Base-by-base conservation (phyloP, 2,888 invertebrate genomes). In the Exephanes ischioxanthus region DNA sequence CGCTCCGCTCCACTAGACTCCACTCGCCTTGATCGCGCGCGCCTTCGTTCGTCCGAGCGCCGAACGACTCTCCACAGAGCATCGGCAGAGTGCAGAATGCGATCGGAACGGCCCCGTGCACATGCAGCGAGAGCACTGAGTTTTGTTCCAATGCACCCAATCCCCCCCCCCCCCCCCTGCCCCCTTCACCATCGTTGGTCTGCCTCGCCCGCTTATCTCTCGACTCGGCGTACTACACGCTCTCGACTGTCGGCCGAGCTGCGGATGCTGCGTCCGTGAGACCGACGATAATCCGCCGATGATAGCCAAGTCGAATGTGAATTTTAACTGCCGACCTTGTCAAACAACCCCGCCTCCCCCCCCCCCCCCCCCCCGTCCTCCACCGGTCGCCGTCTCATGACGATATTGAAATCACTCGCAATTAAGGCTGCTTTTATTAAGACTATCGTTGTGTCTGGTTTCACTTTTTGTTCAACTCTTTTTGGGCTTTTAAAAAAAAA, bases 1-100 rank as follows among this genome's bases (percentile, higher is more conserved):
- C 92, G 92, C 92, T 90, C 87, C 88, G 87, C 85, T 83, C 88
- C 88, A 88, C 87, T 87, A 87, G 85, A 80, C 83, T 75, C 87
- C 85, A 80, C 83, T 81, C 86, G 80, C 88, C 75, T 22, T 79
- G 45, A 45, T 66, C 51, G 76, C 72, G 51, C 72, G 51, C 67
- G 76, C 77, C 63, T 79, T 79, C 73, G 68, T 83, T 82, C 76
- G 84, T 71, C 67, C 58, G 66, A 16, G 63, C 58, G 68, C 66
- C 79, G 55, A 70, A 61, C 68, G 67, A 45, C 45, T 45, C 45
- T 45, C 83, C 19, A n/a, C 41, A 76, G 53, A 75, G 70, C 68
- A 55, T 55, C 68, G 68, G 66, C 83, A 80, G 77, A 76, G 82
- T 84, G 86, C 86, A 86, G 89, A 88, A 89, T 86, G 84, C 88